Percentiles rank a stretch among this genome's conserved stretches.
These are phyloP conservation scores for Scomberomorus guttatus DNA, from an alignment of 2,797 vertebrate genomes.

Conservation along the genomic window DNA sequence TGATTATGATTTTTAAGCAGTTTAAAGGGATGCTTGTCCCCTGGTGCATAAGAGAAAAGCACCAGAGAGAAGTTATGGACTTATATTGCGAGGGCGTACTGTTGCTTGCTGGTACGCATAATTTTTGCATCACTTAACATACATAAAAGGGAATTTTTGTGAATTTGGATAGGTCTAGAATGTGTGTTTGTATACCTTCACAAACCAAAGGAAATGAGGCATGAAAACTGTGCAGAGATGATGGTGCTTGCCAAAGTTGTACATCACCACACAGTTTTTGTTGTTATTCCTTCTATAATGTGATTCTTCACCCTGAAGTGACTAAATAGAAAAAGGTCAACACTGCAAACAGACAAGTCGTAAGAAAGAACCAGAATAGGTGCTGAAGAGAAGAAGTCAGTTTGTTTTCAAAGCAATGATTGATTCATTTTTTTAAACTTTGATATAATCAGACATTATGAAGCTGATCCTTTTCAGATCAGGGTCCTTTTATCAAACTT, in stretches of 20 bases:
- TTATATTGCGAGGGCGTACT: slow-evolving; percentile 45
- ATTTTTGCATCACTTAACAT: slow-evolving; percentile 66
- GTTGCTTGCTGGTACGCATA: slow-evolving; percentile 26
- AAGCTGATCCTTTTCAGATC: neutral
- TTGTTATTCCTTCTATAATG: neutral
- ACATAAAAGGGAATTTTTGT: slow-evolving; percentile 20
- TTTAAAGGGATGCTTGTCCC: slow-evolving; percentile 30
- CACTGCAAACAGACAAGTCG: neutral
- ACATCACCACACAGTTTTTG: neutral
- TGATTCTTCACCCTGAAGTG: slow-evolving; percentile 13
- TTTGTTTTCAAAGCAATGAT: neutral
- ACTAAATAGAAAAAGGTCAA: neutral
- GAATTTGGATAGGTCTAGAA: slow-evolving; percentile 12
- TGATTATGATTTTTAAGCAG: slow-evolving; percentile 21
- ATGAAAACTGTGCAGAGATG: neutral
- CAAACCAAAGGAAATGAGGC: slow-evolving; percentile 30
- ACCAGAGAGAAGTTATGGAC: slow-evolving; percentile 12
- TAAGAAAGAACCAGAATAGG: neutral
- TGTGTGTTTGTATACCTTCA: slow-evolving; percentile 18
- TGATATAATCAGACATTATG: neutral
- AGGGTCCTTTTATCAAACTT: neutral
- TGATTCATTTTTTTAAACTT: neutral
- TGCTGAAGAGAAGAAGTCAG: neutral
- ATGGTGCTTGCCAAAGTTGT: slow-evolving; percentile 22
- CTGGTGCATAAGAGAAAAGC: slow-evolving; percentile 18